Evolutionary conservation across 2,888 invertebrate genomes (phyloP).

Genomic region (Drosophila meridiana): DNA sequence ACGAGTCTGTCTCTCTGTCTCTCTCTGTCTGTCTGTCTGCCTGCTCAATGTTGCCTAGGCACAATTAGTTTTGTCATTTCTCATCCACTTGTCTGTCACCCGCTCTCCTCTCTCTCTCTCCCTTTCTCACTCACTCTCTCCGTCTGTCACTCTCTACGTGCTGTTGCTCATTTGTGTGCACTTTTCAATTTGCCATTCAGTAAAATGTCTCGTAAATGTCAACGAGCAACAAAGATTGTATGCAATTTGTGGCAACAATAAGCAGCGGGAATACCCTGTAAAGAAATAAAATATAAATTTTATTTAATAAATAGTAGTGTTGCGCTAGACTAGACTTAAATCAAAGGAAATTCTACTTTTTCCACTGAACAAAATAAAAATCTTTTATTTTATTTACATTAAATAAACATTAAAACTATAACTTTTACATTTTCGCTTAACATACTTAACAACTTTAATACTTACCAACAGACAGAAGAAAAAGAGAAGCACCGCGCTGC

Average conservation of each 20-base stretch:
- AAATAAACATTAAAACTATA: no score
- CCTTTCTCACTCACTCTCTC: neutral
- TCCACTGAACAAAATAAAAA: no score
- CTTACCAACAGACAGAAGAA: no score
- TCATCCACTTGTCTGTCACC: conserved; percentile 48
- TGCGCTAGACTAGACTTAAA: neutral
- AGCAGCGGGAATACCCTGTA: conserved; percentile 26
- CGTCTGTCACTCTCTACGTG: conserved; percentile 24
- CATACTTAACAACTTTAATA: no score
- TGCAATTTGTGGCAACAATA: neutral
- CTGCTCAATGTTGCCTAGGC: conserved; percentile 36
- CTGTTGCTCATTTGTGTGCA: conserved; percentile 60
- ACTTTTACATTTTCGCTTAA: no score
- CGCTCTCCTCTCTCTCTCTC: neutral
- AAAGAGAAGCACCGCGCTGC: no score
- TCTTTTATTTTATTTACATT: no score
- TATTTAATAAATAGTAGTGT: neutral
- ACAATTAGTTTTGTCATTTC: conserved; percentile 68
- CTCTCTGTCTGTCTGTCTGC: neutral
- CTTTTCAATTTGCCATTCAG: conserved; percentile 58
- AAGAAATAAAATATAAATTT: neutral
- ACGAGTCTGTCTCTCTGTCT: conserved; percentile 35
- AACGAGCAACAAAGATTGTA: conserved; percentile 45
- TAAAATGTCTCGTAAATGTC: conserved; percentile 63
- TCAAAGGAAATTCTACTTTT: neutral